Evolutionary conservation across 1,140 invertebrate genomes (phyloP), one percentile per base, ranked within the genome.

Genomic region (Bombus fervidus): DNA sequence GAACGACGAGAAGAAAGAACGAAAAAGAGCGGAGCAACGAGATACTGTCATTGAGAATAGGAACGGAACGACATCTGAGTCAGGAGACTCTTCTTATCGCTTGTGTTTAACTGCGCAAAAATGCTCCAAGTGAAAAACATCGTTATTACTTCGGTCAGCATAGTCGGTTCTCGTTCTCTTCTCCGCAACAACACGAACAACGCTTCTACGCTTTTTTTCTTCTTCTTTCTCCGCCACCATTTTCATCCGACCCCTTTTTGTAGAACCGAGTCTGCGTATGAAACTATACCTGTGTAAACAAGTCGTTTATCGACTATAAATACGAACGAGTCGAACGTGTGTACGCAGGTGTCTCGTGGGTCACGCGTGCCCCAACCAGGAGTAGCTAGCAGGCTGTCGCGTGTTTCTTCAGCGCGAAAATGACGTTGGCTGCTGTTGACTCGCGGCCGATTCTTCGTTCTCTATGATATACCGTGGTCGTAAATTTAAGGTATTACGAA

Each of bases 21-120:
- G 12, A 31, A 12, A 2, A 64, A 64, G n/a, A 28, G 4, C 59
- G 59, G 13, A 34, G 25, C 47, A 62, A 31, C 37, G 25, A 18
- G 25, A 71, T 47, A 39, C 39, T 76, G 89, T 81, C 79, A 87
- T 76, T 76, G 85, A 89, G 85, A 59, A 71, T 66, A 71, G 73
- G 57, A 87, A 81, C 87, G 86, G 91, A 92, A 92, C 90, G 85
- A 79, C 85, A 89, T 87, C 79, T 78, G 87, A 89, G 86, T 86
- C 88, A 86, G 53, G 31, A 68, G 34, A 15, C 53, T 89, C 53
- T 89, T 89, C 53, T 89, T 89, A 83, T 89, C 87, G 71, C 31
- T 18, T 39, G 57, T 31, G 41, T 12, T 71, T 73, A 90, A 89
- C 84, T 89, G 80, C 88, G 88, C 80, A 89, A 87, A 86, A 89